These are phyloP conservation scores for Proctacanthus coquilletti DNA, from an alignment of 1,140 invertebrate species.

Conservation along the genomic window DNA sequence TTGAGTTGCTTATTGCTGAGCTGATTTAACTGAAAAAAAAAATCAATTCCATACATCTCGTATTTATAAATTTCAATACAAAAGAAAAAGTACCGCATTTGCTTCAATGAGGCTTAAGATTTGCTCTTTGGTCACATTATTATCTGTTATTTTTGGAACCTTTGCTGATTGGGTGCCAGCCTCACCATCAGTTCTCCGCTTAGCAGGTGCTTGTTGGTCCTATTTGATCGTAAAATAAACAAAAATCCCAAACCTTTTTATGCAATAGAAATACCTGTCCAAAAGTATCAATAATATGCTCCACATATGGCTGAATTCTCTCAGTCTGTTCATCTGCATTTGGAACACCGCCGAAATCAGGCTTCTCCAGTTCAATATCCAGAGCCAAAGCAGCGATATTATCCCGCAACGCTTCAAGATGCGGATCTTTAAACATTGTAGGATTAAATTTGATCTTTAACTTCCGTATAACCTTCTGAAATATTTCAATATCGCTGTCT, in stretches of 20 bases:
- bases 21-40: too few relatives aligned
- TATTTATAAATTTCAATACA: too few relatives aligned
- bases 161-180: slow-evolving; percentile 6
- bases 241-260: too few relatives aligned
- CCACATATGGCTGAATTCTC: slow-evolving; percentile 18
- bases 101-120: too few relatives aligned
- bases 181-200: slow-evolving; percentile 11
- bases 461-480: slow-evolving; percentile 21
- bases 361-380: slow-evolving; percentile 15
- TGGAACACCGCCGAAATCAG: slow-evolving; percentile 13
- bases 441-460: slow-evolving; percentile 21
- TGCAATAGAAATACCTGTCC: too few relatives aligned
- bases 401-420: slow-evolving; percentile 16
- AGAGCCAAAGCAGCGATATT: slow-evolving; percentile 19
- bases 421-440: slow-evolving; percentile 20
- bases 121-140: too few relatives aligned
- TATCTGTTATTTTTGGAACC: slow-evolving; percentile 15
- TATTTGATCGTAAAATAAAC: too few relatives aligned
- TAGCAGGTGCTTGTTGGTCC: slow-evolving; percentile 14
- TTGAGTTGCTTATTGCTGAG: too few relatives aligned
- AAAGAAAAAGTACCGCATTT: too few relatives aligned
- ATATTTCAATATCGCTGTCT: slow-evolving; percentile 15
- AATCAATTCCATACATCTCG: too few relatives aligned
- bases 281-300: slow-evolving; percentile 15
- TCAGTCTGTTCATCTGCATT: slow-evolving; percentile 16